These are phyloP conservation scores for Nannobrachium achirus DNA, from an alignment of 2,113 vertebrate genomes.

Conservation along the genomic window DNA sequence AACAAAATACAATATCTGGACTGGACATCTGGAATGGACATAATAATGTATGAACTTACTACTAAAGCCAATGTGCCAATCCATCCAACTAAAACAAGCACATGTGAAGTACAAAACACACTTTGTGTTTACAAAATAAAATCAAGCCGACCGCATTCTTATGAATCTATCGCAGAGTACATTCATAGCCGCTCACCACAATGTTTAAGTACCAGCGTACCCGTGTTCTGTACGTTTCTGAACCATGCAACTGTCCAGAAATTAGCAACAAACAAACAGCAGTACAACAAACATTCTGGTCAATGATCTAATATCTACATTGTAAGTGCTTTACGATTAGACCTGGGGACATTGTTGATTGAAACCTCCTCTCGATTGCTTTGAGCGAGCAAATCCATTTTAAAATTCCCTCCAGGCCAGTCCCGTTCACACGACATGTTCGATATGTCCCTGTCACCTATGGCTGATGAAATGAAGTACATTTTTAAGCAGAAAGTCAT, in stretches of 20 bases:
- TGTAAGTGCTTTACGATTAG: constrained; percentile 20
- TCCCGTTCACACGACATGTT: neutral
- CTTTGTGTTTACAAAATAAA: neutral
- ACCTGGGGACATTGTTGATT: constrained; percentile 4
- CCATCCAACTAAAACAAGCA: too few species aligned
- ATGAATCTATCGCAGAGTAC: constrained; percentile 3
- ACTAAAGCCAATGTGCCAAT: too few species aligned
- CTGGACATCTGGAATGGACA: too few species aligned
- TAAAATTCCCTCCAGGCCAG: constrained; percentile 1
- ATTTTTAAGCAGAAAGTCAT: neutral
- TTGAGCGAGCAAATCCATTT: neutral
- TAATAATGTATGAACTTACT: too few species aligned
- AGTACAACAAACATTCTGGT: neutral
- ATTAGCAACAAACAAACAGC: neutral
- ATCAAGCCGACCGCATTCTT: neutral
- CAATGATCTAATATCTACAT: constrained; percentile 5
- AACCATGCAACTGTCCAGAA: neutral
- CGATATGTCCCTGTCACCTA: neutral
- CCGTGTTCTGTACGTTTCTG: neutral
- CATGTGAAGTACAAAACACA: too few species aligned
- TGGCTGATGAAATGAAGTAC: neutral
- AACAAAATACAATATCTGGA: too few species aligned
- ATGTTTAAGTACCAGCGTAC: neutral
- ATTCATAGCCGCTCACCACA: constrained; percentile 6
- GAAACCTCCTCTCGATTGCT: constrained; percentile 2